phyloP scores from a whole-genome alignment of 2,888 invertebrate genomes.

The Priapulus caudatus region DNA sequence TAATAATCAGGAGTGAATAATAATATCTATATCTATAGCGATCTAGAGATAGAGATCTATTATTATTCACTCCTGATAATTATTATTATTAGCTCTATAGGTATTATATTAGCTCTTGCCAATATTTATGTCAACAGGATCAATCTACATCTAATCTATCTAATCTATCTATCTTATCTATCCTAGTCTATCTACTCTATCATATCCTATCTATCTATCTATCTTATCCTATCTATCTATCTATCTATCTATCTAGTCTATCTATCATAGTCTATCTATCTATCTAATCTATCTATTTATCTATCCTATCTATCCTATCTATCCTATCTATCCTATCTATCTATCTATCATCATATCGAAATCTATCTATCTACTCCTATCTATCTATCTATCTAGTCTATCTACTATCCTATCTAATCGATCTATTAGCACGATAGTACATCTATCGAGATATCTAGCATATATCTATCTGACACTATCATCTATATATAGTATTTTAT shows the following conservation, averaged over 20 bases:
- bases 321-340: not conserved
- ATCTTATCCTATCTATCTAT: not conserved
- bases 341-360: not conserved
- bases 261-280: not conserved
- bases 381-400: not conserved
- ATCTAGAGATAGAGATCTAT: too few relatives aligned
- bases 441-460: not conserved
- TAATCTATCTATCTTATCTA: not conserved
- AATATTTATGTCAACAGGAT: too few relatives aligned
- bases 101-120: too few relatives aligned
- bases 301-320: not conserved
- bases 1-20: too few relatives aligned
- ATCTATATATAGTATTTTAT: too few relatives aligned
- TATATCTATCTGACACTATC: too few relatives aligned
- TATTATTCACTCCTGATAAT: too few relatives aligned
- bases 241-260: not conserved
- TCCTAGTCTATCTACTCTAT: not conserved
- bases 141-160: too few relatives aligned
- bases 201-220: not conserved
- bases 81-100: too few relatives aligned
- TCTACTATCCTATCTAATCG: not conserved
- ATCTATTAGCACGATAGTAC: not conserved
- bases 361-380: not conserved
- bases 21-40: too few relatives aligned
- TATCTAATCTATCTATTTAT: not conserved